Base-by-base conservation (phyloP, 2,113 vertebrate genomes). In the Stomatorhinus ivindoensis region DNA sequence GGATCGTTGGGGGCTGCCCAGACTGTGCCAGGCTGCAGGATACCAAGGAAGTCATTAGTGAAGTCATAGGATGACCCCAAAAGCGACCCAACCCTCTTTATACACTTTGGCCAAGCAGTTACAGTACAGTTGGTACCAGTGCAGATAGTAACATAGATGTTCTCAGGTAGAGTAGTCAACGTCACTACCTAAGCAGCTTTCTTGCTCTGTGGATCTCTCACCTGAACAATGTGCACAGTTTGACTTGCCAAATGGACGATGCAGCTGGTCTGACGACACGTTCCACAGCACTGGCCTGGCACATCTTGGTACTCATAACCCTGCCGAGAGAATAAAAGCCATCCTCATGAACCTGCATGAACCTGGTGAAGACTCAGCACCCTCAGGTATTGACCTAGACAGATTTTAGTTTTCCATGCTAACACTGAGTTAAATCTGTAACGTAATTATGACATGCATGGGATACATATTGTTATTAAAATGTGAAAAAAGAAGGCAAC, bases 281-380 rank as follows among this genome's bases (percentile, higher is more conserved):
- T 87, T 89, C 97, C 97, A 4, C 97, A 98, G 93, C 97, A 98
- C 24, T 94, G 0, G 13, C 93, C 94, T 0, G 92, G 19, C n/a
- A 80, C n/a, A 0, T 0, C 2, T 31, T 91, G 61, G 73, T 97
- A 95, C 51, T 93, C 89, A 27, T 91, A 92, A 58, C 95, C 97
- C 97, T 98, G 88, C 24, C 46, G 4, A 46, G 5, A 87, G 91
- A 2, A 69, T 83, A 90, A 2, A 89, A 69, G 9, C 55, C 84
- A 90, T 73, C 5, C 24, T 50, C 17, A 51, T 15, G 50, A 51
- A 51, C 13, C 50, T 15, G 50, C 50, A 83, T 24, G 42, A 47
- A 83, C 21, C 80, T 44, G 39, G 19, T 3, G 7, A 46, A 47
- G 19, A 84, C 39, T 24, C 21, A n/a, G 39, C 39, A 82, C 76